These are phyloP conservation scores for Lacerta bilineata DNA, from an alignment of 2,797 vertebrate species.

Conservation along the genomic window DNA sequence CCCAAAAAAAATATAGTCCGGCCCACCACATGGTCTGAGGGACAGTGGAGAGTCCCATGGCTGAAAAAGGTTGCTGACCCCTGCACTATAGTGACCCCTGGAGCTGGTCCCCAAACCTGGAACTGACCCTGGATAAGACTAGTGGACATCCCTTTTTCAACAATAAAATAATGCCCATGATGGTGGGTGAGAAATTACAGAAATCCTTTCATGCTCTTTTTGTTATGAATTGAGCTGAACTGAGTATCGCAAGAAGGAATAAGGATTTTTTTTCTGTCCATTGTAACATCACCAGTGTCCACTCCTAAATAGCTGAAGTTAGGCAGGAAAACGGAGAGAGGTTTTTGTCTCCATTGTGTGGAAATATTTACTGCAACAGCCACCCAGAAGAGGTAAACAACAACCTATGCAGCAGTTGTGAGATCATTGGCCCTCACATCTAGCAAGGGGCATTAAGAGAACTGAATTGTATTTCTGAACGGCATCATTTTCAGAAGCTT, in stretches of 20 bases:
- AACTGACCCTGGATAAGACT: background rate
- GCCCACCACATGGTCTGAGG: too few species aligned
- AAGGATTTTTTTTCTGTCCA: constrained; percentile 40
- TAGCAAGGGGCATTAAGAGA: constrained; percentile 15
- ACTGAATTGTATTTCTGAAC: constrained; percentile 29
- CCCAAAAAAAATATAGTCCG: too few species aligned
- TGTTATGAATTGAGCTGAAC: constrained; percentile 37
- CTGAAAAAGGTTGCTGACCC: too few species aligned
- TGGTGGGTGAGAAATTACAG: background rate
- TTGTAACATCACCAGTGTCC: constrained; percentile 38
- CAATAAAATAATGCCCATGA: background rate
- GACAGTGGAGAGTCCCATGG: too few species aligned
- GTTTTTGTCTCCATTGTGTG: constrained; percentile 51
- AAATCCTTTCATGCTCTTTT: constrained; percentile 6
- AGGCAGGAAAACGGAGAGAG: constrained; percentile 26
- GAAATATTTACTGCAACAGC: constrained; percentile 56
- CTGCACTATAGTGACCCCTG: too few species aligned
- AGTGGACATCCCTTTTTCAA: background rate
- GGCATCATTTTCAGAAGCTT: background rate
- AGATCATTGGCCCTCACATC: constrained; percentile 28
- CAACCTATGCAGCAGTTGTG: constrained; percentile 5
- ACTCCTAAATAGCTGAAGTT: constrained; percentile 39
- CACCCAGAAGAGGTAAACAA: constrained; percentile 44
- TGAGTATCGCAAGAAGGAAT: constrained; percentile 40
- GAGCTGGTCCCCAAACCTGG: background rate